A percentile compares a stretch with the other conserved stretches of the same genome.
Evolutionary conservation across 2,888 invertebrate species (phyloP).

Genomic region (Drosophila lutescens): DNA sequence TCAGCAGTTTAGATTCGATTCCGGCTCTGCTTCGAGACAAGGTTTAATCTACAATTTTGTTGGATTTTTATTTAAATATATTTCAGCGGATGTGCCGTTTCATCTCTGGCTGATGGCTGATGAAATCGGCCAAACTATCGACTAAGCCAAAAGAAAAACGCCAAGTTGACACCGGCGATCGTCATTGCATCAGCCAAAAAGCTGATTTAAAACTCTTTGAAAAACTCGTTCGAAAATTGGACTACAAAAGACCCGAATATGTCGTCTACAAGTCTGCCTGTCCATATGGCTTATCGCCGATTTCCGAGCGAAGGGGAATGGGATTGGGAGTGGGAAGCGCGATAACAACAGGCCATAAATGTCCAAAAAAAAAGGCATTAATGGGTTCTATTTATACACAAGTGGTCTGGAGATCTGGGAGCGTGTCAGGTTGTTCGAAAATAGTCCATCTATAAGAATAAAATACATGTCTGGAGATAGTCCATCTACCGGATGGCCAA

Average conservation of each 20-base stretch:
- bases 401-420: constrained; percentile 19
- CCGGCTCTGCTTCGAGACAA: neutral
- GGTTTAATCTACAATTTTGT: constrained; percentile 4
- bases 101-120: constrained; percentile 21
- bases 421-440: constrained; percentile 16
- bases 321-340: neutral
- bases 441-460: neutral
- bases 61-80: neutral
- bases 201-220: too few relatives aligned
- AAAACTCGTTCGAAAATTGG: constrained; percentile 28
- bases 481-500: neutral
- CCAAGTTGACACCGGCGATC: constrained; percentile 10
- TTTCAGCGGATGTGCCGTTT: neutral
- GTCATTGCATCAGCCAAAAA: constrained; percentile 42
- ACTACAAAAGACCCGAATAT: constrained; percentile 1
- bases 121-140: constrained; percentile 34
- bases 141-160: constrained; percentile 22
- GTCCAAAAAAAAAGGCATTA: constrained; percentile 33
- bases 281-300: neutral
- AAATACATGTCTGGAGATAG: neutral
- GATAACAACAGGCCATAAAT: constrained; percentile 36
- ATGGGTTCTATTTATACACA: constrained; percentile 30
- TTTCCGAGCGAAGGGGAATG: neutral
- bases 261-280: constrained; percentile 33
- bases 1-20: constrained; percentile 26